Evolutionary conservation across 2,113 vertebrate genomes (phyloP), one percentile per base, ranked within the genome.

Genomic region (Nansenia antarctica): DNA sequence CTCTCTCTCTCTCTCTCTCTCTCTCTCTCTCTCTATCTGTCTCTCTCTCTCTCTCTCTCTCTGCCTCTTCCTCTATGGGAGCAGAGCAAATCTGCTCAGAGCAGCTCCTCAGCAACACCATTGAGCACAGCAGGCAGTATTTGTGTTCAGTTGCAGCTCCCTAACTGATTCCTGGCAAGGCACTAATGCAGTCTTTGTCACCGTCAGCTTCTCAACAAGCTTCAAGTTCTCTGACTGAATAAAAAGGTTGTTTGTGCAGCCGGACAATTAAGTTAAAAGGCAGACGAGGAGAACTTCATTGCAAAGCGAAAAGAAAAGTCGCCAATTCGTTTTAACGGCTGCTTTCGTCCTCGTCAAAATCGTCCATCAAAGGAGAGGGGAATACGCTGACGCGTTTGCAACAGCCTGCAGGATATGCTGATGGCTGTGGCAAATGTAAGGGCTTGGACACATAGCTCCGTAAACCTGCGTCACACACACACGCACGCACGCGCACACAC

Each of bases 211-310:
- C 65, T 22, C 7, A 15, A 18, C 26, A 26, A 39, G 24, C 20
- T 78, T 59, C 59, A 35, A 68, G 39, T 74, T 27, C 9, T 65
- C 70, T 59, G 30, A 24, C 47, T 53, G 67, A 49, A 78, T 62
- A 63, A 77, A 70, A 37, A 11, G 8, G 54, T 59, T 27, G 39
- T 65, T 49, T 49, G 45, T 49, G 18, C 45, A 49, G 18, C 20
- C 5, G 45, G n/a, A 22, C 45, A 49, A 74, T 79, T 67, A 49
- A 31, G 49, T 49, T 55, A 60, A 79, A 83, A 82, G 69, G 45
- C 45, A 49, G 45, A n/a, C 2, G 20, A n/a, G 45, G n/a, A 49
- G 45, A 49, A 22, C 45, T 37, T 37, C 35, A 37, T 37, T 49
- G 45, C n/a, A n/a, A 22, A 49, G 45, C 45, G 18, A 49, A n/a